Conservation (phyloP, 2,113 vertebrate genomes). For the Oncorhynchus mykiss region DNA sequence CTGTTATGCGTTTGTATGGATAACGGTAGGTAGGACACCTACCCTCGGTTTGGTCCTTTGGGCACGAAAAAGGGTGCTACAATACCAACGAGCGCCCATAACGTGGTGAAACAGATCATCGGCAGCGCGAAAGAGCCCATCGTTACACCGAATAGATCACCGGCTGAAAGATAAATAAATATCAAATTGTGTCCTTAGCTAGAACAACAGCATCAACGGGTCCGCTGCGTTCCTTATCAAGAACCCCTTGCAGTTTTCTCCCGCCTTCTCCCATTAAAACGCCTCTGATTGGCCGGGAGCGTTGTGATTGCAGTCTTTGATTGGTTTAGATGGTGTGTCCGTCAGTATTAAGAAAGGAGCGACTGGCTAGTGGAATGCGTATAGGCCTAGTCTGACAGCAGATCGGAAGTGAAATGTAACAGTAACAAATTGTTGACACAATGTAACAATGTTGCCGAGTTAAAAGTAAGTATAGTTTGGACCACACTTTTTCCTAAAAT, state of each 20-base stretch:
- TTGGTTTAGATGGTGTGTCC: conserved; percentile 30
- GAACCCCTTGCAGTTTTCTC: background rate
- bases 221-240: conserved; percentile 1
- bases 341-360: conserved; percentile 21
- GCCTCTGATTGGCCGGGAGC: conserved; percentile 28
- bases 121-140: conserved; percentile 94
- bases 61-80: conserved; percentile 96
- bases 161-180: background rate
- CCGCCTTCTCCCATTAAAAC: conserved; percentile 20
- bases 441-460: too few species aligned
- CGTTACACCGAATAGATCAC: conserved; percentile 6
- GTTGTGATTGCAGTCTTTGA: background rate
- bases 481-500: too few species aligned
- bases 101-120: conserved; percentile 91
- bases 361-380: background rate
- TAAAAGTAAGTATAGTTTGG: too few species aligned
- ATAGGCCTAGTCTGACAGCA: background rate
- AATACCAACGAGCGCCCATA: conserved; percentile 91
- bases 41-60: conserved; percentile 96
- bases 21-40: conserved; percentile 47
- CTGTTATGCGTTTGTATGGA: background rate
- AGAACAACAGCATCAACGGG: conserved; percentile 52
- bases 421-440: too few species aligned
- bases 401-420: background rate
- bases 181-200: conserved; percentile 7